Base-by-base conservation (phyloP, 2,113 vertebrate species). In the Plotosus lineatus region DNA sequence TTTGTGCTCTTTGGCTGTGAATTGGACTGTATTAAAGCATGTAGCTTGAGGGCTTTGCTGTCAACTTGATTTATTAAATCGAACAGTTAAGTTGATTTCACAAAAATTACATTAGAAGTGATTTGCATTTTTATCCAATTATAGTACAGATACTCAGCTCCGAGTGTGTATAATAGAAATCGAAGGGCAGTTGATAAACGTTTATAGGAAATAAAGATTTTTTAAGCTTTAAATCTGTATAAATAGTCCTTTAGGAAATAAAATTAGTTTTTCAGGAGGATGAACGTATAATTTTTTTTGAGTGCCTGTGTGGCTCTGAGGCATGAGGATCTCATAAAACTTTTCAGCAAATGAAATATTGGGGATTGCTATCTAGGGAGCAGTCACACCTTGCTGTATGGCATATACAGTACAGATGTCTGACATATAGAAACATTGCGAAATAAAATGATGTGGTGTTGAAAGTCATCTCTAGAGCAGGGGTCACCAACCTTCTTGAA, bases 1-100 rank as follows among this genome's bases (percentile, higher is more conserved):
- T 3, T 9, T 28, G n/a, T 28, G 42, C 66, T 71, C n/a, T 44
- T 44, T 40, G 42, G 40, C 15, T 28, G 26, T 46, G 40, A 71
- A 46, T 3, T 4, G 66, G 66, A 28, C 40, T 4, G n/a, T 28
- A 28, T 44, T 44, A 46, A 26, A 44, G n/a, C 40, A 1, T 7
- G 42, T 3, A 71, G 42, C 66, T 46, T 0, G 6, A 28, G 66
- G 66, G n/a, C 5, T 28, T 71, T 71, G 14, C 66, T 71, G 66
- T 71, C 66, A 71, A 26, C 66, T 15, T 71, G 66, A 71, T 71
- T 71, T 71, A 71, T 71, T 71, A 7, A 71, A 71, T 71, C 42
- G n/a, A 28, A 46, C 19, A 15, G 40, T 71, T 46, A 71, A 71
- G n/a, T 48, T 28, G 42, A 71, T 48, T 71, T 46, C n/a, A 4